Conservation (phyloP, 23 tunicate genomes). For the Botrylloides violaceus region DNA sequence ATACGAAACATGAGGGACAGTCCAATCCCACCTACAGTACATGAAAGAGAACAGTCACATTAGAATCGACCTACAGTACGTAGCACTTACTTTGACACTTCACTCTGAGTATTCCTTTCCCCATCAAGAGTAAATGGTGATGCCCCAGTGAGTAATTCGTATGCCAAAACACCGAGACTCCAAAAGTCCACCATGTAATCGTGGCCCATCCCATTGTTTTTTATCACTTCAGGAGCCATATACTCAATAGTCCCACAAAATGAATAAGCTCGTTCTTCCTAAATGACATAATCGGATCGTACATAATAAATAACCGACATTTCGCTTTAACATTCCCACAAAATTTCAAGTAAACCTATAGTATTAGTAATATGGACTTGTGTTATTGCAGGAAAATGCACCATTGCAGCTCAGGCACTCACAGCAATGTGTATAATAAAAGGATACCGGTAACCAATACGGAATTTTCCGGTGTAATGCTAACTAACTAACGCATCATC, state of each 20-base stretch:
- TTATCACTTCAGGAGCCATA: conserved; percentile 96
- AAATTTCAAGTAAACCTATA: neutral
- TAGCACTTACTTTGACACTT: conserved; percentile 97
- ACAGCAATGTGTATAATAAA: too few relatives aligned
- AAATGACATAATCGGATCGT: neutral
- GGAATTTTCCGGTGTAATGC: too few relatives aligned
- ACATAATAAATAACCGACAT: neutral
- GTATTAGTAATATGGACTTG: too few relatives aligned
- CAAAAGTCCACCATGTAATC: conserved; percentile 76
- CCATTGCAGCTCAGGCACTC: too few relatives aligned
- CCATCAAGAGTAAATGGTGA: conserved; percentile 96
- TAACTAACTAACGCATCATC: too few relatives aligned
- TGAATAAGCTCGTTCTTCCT: conserved; percentile 79
- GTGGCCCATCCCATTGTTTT: conserved; percentile 77
- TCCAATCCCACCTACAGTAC: neutral
- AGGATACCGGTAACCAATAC: too few relatives aligned
- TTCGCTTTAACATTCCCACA: neutral
- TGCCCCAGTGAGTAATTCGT: conserved; percentile 89
- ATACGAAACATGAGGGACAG: neutral
- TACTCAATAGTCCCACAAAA: conserved; percentile 96
- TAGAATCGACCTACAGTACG: too few relatives aligned
- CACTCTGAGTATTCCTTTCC: conserved; percentile 57
- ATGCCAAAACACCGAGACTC: conserved; percentile 90
- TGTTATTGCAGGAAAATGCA: too few relatives aligned
- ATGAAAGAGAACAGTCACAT: too few relatives aligned